phyloP scores from a whole-genome alignment of 2,113 vertebrate genomes.

The Microtus montanus region DNA sequence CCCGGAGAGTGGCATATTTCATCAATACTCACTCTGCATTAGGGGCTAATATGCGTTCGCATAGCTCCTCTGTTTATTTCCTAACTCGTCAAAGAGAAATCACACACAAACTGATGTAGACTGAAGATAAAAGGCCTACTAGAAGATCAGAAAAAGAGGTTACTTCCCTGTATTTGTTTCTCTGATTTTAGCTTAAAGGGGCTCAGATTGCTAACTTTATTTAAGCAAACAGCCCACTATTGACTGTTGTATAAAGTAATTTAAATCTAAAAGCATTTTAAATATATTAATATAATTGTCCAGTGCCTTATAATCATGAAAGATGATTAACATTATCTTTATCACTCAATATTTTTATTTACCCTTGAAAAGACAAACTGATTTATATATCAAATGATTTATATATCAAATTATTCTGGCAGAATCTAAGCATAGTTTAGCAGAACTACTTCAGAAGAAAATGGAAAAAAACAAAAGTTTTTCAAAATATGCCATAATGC shows the following conservation, averaged over 20 bases:
- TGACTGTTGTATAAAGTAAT: slow-evolving; percentile 4
- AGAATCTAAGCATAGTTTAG: slow-evolving; percentile 43
- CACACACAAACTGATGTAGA: slow-evolving; percentile 2
- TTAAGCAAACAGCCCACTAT: slow-evolving; percentile 29
- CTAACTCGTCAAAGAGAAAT: slow-evolving; percentile 31
- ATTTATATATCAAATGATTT: slow-evolving; percentile 16
- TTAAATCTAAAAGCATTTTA: slow-evolving; percentile 7
- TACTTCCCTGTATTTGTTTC: slow-evolving; percentile 1
- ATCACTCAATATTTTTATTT: neutral
- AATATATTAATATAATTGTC: slow-evolving; percentile 31
- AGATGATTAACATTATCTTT: slow-evolving; percentile 6
- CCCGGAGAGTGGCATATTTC: slow-evolving; percentile 56
- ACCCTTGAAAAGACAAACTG: neutral
- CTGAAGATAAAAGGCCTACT: neutral
- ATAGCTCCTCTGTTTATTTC: slow-evolving; percentile 55
- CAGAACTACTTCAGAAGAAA: slow-evolving; percentile 26
- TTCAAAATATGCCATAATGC: slow-evolving; percentile 32
- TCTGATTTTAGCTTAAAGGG: slow-evolving; percentile 51
- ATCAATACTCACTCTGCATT: slow-evolving; percentile 36
- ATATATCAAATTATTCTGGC: slow-evolving; percentile 32
- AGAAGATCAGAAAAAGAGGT: slow-evolving; percentile 44
- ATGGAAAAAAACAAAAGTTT: slow-evolving; percentile 45
- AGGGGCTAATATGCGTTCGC: neutral
- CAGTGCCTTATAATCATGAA: neutral
- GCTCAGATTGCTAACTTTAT: neutral